phyloP scores from a whole-genome alignment of 2,113 vertebrate genomes.

The Prolemur simus region DNA sequence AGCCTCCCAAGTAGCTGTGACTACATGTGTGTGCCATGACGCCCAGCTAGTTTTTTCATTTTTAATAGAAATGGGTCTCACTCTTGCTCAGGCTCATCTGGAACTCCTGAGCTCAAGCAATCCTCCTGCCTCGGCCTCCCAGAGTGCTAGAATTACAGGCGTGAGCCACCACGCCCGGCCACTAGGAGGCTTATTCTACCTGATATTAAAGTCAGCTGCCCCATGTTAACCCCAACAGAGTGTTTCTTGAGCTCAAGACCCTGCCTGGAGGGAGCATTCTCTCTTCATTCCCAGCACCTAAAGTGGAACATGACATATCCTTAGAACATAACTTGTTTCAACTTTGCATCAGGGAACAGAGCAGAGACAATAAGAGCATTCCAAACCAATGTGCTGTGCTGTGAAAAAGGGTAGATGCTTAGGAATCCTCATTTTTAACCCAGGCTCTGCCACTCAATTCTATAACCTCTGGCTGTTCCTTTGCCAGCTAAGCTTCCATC shows the following conservation, averaged over 20 bases:
- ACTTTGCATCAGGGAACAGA: not conserved
- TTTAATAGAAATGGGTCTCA: rapidly evolving
- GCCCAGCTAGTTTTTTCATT: too few relatives aligned
- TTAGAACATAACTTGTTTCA: not conserved
- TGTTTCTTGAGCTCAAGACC: not conserved
- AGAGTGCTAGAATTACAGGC: too few relatives aligned
- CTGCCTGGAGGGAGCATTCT: not conserved
- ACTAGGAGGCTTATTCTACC: not conserved
- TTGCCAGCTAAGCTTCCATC: not conserved
- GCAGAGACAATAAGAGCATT: not conserved
- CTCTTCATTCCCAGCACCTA: not conserved
- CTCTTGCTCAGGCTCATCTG: too few relatives aligned
- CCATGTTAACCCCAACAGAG: not conserved
- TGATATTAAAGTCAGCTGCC: not conserved
- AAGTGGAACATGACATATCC: not conserved
- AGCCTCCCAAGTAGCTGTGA: too few relatives aligned
- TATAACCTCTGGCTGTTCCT: not conserved
- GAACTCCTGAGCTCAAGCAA: too few relatives aligned
- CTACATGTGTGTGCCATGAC: too few relatives aligned
- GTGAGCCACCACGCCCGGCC: too few relatives aligned
- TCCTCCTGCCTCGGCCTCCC: too few relatives aligned
- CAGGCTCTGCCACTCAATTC: not conserved
- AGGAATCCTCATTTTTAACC: not conserved
- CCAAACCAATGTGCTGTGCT: not conserved
- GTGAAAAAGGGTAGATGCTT: not conserved